Evolutionary conservation across 2,797 vertebrate species (phyloP).

Genomic region (Pseudomugil tenellus): DNA sequence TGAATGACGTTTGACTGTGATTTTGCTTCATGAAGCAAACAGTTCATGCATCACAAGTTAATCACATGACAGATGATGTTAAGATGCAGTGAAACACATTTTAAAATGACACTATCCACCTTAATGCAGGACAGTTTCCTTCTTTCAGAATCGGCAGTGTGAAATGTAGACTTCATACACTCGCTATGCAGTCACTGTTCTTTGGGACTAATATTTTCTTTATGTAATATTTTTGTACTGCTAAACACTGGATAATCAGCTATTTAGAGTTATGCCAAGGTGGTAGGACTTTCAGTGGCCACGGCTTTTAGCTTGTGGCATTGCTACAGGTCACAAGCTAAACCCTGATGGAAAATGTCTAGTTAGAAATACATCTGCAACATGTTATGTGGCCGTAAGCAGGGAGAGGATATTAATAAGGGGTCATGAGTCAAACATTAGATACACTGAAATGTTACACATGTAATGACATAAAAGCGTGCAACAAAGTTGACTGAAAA

Average conservation of each 20-base stretch:
- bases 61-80: not conserved
- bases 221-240: not conserved
- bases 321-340: not conserved
- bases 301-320: not conserved
- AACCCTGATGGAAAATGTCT: not conserved
- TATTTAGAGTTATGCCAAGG: not conserved
- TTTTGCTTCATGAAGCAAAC: conserved; percentile 24
- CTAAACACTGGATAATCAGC: not conserved
- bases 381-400: not conserved
- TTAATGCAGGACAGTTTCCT: not conserved
- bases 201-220: not conserved
- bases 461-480: not conserved
- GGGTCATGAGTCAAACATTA: not conserved
- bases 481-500: not conserved
- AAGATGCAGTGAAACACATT: not conserved
- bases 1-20: conserved; percentile 27
- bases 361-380: conserved; percentile 2
- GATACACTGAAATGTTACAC: not conserved
- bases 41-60: conserved; percentile 13
- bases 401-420: not conserved
- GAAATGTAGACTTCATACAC: not conserved
- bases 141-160: not conserved
- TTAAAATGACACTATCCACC: conserved; percentile 3
- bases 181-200: not conserved
- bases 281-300: not conserved